Conservation (phyloP, 1,140 invertebrate species). For the Drosophila bocki region DNA sequence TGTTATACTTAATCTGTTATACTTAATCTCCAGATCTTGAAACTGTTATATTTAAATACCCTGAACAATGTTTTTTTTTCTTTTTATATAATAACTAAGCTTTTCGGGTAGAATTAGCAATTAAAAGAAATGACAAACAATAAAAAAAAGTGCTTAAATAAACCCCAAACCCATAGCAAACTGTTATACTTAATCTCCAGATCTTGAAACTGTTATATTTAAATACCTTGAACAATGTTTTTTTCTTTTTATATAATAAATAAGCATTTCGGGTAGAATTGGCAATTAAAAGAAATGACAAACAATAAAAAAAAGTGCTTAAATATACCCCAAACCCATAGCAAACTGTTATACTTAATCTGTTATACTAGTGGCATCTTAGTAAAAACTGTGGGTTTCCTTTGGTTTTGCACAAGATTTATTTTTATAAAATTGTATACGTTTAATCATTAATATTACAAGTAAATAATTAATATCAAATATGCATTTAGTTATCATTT, state of each 20-base stretch:
- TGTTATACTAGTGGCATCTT: no score
- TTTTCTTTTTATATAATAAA: not conserved
- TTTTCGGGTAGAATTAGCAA: no score
- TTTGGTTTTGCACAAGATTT: constrained; percentile 73
- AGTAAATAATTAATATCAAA: constrained; percentile 82
- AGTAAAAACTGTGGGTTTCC: constrained; percentile 1
- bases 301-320: not conserved
- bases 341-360: not conserved
- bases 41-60: not conserved
- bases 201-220: no score
- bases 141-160: not conserved
- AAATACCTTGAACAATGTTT: not conserved
- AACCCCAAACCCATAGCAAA: not conserved
- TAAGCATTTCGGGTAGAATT: not conserved
- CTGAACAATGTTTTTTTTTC: not conserved
- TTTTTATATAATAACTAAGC: no score
- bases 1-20: no score
- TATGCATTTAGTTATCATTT: constrained; percentile 82
- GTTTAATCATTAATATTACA: constrained; percentile 82
- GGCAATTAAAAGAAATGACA: not conserved
- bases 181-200: no score
- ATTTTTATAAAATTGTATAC: constrained; percentile 84
- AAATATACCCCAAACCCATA: not conserved
- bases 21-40: not conserved
- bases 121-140: not conserved